Conservation (phyloP, 1,140 invertebrate species). For the Streblospio benedicti region DNA sequence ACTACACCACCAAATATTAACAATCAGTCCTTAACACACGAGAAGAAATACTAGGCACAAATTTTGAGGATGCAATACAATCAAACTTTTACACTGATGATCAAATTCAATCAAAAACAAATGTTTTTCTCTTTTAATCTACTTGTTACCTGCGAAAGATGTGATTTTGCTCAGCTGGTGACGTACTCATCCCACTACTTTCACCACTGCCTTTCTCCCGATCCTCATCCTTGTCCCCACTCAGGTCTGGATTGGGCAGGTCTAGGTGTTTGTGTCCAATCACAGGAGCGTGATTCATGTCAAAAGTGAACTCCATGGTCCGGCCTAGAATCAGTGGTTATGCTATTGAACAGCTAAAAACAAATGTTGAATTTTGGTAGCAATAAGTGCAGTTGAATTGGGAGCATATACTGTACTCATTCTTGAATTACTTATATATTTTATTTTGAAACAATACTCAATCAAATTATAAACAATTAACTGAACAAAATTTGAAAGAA, state of each 20-base stretch:
- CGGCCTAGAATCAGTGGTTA: constrained; percentile 57
- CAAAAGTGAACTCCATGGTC: constrained; percentile 95
- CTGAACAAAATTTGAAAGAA: too few species aligned
- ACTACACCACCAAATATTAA: not conserved
- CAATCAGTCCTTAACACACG: constrained; percentile 7
- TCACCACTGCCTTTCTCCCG: not conserved
- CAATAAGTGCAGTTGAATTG: too few species aligned
- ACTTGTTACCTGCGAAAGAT: constrained; percentile 45
- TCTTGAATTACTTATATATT: too few species aligned
- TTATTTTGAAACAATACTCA: too few species aligned
- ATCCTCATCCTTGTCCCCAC: not conserved
- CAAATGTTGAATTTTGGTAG: too few species aligned
- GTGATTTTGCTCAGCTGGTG: constrained; percentile 34
- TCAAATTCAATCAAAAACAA: not conserved
- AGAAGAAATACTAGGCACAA: not conserved
- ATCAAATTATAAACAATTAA: too few species aligned
- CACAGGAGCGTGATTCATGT: constrained; percentile 82
- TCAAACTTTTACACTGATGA: not conserved
- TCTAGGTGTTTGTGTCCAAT: constrained; percentile 65
- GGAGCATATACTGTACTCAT: too few species aligned
- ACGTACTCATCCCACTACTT: not conserved
- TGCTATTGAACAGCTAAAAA: not conserved
- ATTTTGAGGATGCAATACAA: not conserved
- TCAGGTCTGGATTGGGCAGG: constrained; percentile 18
- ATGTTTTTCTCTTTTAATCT: not conserved